Evolutionary conservation across 2,888 invertebrate species (phyloP).

Genomic region (Ochlodes sylvanus): DNA sequence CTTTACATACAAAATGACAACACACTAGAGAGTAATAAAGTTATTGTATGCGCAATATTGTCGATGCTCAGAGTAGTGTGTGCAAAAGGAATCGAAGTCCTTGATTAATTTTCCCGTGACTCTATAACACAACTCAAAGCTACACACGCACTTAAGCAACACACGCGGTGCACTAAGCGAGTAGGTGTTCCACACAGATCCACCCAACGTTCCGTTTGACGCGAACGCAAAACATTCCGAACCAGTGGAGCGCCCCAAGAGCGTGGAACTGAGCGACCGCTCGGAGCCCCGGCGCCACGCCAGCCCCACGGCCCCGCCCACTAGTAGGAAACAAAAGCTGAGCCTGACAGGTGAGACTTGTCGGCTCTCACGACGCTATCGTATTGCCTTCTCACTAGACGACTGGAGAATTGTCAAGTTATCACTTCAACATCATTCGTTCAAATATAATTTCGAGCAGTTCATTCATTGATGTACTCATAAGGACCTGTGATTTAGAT

Average conservation of each 20-base stretch:
- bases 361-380: slow-evolving; percentile 46
- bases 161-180: slow-evolving; percentile 70
- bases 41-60: too few relatives aligned
- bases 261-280: slow-evolving; percentile 56
- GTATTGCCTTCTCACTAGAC: slow-evolving; percentile 3
- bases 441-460: neutral
- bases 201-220: slow-evolving; percentile 67
- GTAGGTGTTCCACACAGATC: slow-evolving; percentile 79
- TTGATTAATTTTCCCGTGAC: too few relatives aligned
- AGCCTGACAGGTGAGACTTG: slow-evolving; percentile 86
- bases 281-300: slow-evolving; percentile 86
- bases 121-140: too few relatives aligned
- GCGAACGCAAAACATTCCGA: slow-evolving; percentile 40
- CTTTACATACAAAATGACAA: neutral
- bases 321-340: slow-evolving; percentile 88
- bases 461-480: neutral
- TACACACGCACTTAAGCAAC: slow-evolving; percentile 39
- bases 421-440: neutral
- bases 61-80: too few relatives aligned
- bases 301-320: slow-evolving; percentile 86
- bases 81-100: too few relatives aligned
- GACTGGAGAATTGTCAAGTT: slow-evolving; percentile 33
- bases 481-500: too few relatives aligned
- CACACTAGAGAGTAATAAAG: neutral
- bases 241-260: slow-evolving; percentile 42